Evolutionary conservation across 2,888 invertebrate genomes (phyloP).

Genomic region (Lampropteryx suffumata): DNA sequence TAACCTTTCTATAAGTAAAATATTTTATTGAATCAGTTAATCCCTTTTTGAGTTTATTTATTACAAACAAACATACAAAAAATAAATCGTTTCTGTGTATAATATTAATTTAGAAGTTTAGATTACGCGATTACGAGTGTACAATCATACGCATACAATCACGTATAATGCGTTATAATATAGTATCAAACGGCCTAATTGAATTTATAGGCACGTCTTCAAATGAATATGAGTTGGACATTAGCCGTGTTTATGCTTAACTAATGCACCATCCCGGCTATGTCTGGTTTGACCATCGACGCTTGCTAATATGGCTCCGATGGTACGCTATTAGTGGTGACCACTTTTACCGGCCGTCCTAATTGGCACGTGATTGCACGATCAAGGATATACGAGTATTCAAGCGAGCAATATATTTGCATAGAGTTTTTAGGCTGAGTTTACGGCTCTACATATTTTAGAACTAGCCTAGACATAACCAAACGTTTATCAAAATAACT

Average conservation of each 20-base stretch:
- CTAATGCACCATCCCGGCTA: conserved; percentile 14
- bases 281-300: conserved; percentile 15
- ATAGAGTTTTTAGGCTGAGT: conserved; percentile 1
- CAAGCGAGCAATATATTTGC: conserved; percentile 14
- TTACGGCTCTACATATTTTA: neutral
- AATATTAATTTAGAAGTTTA: too few relatives aligned
- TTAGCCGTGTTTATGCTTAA: conserved; percentile 49
- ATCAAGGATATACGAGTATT: conserved; percentile 20
- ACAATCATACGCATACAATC: conserved; percentile 41
- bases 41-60: too few relatives aligned
- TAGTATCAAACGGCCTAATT: conserved; percentile 62
- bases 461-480: too few relatives aligned
- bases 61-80: too few relatives aligned
- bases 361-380: conserved; percentile 19
- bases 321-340: conserved; percentile 25
- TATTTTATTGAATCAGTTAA: too few relatives aligned
- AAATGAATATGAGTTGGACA: conserved; percentile 76
- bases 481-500: too few relatives aligned
- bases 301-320: conserved; percentile 22
- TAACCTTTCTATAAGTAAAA: too few relatives aligned
- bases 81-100: too few relatives aligned
- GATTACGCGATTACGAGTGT: too few relatives aligned
- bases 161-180: conserved; percentile 38
- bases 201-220: conserved; percentile 78
- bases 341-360: conserved; percentile 20